These are phyloP conservation scores for Orussus abietinus DNA, from an alignment of 1,140 invertebrate genomes.

Conservation along the genomic window DNA sequence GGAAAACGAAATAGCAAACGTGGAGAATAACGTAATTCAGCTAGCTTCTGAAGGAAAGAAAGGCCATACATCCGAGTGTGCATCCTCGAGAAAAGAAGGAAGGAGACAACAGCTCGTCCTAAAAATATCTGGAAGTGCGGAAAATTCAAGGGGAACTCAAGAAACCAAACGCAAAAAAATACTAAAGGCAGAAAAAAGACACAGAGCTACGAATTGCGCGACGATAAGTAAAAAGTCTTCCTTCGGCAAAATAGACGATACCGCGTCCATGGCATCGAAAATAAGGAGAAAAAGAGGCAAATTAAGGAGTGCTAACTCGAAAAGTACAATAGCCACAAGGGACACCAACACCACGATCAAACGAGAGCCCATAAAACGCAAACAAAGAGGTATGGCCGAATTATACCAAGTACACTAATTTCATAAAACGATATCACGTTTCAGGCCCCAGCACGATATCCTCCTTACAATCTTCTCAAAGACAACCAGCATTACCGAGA, in stretches of 20 bases:
- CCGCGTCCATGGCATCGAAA: slow-evolving; percentile 6
- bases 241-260: slow-evolving; percentile 11
- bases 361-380: slow-evolving; percentile 23
- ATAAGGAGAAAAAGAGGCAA: slow-evolving; percentile 25
- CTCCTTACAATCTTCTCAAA: background rate
- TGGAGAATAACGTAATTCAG: background rate
- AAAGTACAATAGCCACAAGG: slow-evolving; percentile 31
- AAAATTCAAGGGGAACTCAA: background rate
- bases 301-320: slow-evolving; percentile 29
- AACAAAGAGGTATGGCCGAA: slow-evolving; percentile 21
- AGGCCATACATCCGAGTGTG: slow-evolving; percentile 5
- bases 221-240: slow-evolving; percentile 16
- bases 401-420: slow-evolving; percentile 1
- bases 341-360: slow-evolving; percentile 19
- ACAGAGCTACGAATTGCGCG: background rate
- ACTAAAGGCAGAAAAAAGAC: slow-evolving; percentile 15
- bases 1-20: slow-evolving; percentile 3
- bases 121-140: background rate
- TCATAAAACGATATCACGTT: too few species aligned
- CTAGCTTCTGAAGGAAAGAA: background rate
- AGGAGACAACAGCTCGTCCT: slow-evolving; percentile 9
- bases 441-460: slow-evolving; percentile 12
- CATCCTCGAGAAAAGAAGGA: background rate
- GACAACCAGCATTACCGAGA: slow-evolving; percentile 2
- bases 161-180: slow-evolving; percentile 10